Evolutionary conservation across 2,888 invertebrate genomes (phyloP).

Genomic region (Carterocephalus palaemon): DNA sequence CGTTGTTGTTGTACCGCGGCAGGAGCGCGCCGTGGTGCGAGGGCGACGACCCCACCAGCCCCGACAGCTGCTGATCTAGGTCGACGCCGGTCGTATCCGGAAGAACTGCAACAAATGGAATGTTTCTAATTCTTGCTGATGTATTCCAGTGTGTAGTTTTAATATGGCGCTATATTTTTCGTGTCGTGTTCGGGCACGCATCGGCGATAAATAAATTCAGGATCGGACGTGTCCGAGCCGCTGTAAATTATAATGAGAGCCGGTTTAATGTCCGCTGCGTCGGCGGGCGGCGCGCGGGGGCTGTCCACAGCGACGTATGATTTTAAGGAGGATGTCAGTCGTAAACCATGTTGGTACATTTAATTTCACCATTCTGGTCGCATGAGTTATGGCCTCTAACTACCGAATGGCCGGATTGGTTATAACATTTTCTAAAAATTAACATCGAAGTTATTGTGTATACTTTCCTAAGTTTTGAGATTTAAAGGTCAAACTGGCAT

Average conservation of each 20-base stretch:
- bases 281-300: conserved; percentile 35
- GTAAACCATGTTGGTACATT: conserved; percentile 69
- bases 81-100: conserved; percentile 88
- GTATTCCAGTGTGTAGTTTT: conserved; percentile 47
- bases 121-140: conserved; percentile 25
- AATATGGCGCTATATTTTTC: conserved; percentile 60
- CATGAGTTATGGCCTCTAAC: conserved; percentile 52
- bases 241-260: conserved; percentile 75
- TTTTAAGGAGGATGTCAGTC: conserved; percentile 68
- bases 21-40: conserved; percentile 80
- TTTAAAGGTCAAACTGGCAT: too few species aligned
- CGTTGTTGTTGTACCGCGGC: conserved; percentile 83
- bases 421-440: conserved; percentile 38
- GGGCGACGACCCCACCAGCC: conserved; percentile 79
- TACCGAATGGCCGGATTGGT: conserved; percentile 6
- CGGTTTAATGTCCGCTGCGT: conserved; percentile 56
- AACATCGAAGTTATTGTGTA: conserved; percentile 35
- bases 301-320: conserved; percentile 34
- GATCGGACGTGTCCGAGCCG: conserved; percentile 60
- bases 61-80: conserved; percentile 85
- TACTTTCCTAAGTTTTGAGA: too few species aligned
- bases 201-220: conserved; percentile 68
- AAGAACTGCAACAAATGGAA: conserved; percentile 77
- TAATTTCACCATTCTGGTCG: conserved; percentile 70
- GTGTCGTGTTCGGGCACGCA: conserved; percentile 51